phyloP scores from a whole-genome alignment of 2,797 vertebrate genomes.

The Trachops cirrhosus region DNA sequence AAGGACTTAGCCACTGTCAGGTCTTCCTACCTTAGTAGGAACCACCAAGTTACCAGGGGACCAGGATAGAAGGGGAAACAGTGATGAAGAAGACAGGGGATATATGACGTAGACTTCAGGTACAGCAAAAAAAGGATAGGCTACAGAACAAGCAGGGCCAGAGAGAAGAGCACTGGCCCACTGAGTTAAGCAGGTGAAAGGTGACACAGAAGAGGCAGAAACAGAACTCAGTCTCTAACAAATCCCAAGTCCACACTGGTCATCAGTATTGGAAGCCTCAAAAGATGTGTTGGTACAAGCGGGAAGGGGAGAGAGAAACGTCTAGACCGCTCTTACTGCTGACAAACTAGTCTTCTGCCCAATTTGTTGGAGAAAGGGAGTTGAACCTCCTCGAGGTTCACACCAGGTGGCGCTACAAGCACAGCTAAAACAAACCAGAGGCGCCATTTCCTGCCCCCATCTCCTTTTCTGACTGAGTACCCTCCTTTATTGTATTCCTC shows the following conservation, averaged over 20 bases:
- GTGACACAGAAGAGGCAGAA: not conserved
- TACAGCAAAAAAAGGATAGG: not conserved
- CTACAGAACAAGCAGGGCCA: not conserved
- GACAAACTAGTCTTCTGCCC: not conserved
- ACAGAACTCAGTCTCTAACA: conserved; percentile 19
- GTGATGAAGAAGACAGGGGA: not conserved
- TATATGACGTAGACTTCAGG: not conserved
- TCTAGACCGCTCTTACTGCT: not conserved
- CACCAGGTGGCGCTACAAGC: conserved; percentile 59
- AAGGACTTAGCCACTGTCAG: not conserved
- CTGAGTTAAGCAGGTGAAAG: not conserved
- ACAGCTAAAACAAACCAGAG: not conserved
- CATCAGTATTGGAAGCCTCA: not conserved
- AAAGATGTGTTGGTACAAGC: not conserved
- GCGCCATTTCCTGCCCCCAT: conserved; percentile 3
- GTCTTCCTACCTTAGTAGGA: conserved; percentile 8
- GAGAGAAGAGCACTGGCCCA: not conserved
- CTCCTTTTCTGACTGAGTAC: not conserved
- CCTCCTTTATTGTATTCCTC: not conserved
- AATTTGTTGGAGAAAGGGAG: not conserved
- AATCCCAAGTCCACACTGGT: not conserved
- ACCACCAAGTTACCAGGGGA: not conserved
- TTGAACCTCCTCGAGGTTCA: not conserved
- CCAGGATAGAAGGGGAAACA: not conserved
- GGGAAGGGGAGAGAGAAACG: not conserved